Percentiles rank a stretch among this genome's conserved stretches.
Conservation (phyloP, 1,140 invertebrate species). For the Drosophila nigrodunni region DNA sequence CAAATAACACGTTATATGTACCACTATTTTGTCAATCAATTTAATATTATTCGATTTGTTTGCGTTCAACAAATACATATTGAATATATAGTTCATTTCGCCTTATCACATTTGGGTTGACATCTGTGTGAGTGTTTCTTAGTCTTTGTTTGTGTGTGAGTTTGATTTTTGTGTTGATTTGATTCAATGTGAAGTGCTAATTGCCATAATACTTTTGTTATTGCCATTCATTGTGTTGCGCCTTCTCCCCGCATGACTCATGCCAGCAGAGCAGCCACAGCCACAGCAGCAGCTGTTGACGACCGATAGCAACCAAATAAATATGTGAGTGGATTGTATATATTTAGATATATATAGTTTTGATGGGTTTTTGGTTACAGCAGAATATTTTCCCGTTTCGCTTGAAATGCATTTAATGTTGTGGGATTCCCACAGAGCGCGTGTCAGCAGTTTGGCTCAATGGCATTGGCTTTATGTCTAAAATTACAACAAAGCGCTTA, state of each 20-base stretch:
- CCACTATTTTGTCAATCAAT: slow-evolving; percentile 47
- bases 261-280: background rate
- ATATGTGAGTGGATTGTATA: too few species aligned
- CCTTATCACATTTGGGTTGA: slow-evolving; percentile 54
- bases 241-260: slow-evolving; percentile 48
- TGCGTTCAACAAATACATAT: slow-evolving; percentile 13
- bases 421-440: slow-evolving; percentile 48
- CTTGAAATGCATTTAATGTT: slow-evolving; percentile 43
- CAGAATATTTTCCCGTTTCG: slow-evolving; percentile 58
- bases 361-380: slow-evolving; percentile 54
- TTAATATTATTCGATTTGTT: slow-evolving; percentile 42
- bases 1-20: slow-evolving; percentile 35
- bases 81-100: slow-evolving; percentile 32
- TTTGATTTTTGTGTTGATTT: slow-evolving; percentile 74
- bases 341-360: slow-evolving; percentile 1
- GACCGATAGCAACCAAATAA: slow-evolving; percentile 1
- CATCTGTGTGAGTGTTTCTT: too few species aligned
- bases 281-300: slow-evolving; percentile 32
- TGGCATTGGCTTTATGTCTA: slow-evolving; percentile 48
- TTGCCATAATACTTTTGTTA: slow-evolving; percentile 64
- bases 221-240: slow-evolving; percentile 39
- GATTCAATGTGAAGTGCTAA: slow-evolving; percentile 74
- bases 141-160: slow-evolving; percentile 5
- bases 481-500: slow-evolving; percentile 59
- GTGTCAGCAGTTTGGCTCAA: slow-evolving; percentile 47